Evolutionary conservation across 2,888 invertebrate species (phyloP).

Genomic region (Acanthosoma haemorrhoidale): DNA sequence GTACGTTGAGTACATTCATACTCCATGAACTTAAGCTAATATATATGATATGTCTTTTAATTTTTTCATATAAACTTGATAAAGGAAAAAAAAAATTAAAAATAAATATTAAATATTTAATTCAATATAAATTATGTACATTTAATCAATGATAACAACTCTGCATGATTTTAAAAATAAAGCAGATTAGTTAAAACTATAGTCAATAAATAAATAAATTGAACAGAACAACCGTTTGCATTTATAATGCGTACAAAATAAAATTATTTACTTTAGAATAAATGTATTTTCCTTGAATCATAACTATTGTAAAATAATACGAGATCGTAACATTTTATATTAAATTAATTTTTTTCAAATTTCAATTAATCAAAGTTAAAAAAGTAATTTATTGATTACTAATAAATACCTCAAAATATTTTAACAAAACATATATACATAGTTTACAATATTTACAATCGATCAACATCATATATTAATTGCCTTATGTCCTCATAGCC

Average conservation of each 20-base stretch:
- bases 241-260: not conserved
- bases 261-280: not conserved
- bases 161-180: not conserved
- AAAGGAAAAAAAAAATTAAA: too few species aligned
- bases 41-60: too few species aligned
- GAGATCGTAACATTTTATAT: too few species aligned
- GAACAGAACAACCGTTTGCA: not conserved
- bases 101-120: slow-evolving; percentile 2
- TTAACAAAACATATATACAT: slow-evolving; percentile 6
- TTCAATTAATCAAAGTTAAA: slow-evolving; percentile 6
- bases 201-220: not conserved
- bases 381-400: not conserved
- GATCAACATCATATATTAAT: slow-evolving; percentile 23
- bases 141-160: not conserved
- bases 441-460: slow-evolving; percentile 24
- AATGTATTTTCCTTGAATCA: not conserved
- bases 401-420: slow-evolving; percentile 11
- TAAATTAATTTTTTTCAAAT: not conserved
- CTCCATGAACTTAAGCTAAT: too few species aligned
- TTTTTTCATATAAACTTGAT: too few species aligned
- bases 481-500: slow-evolving; percentile 23
- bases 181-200: not conserved
- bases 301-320: not conserved
- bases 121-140: slow-evolving; percentile 10
- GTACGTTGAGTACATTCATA: too few species aligned